Percentiles rank a stretch among this genome's conserved stretches.
phyloP scores from a whole-genome alignment of 2,888 invertebrate genomes.

The Portevinia maculata region DNA sequence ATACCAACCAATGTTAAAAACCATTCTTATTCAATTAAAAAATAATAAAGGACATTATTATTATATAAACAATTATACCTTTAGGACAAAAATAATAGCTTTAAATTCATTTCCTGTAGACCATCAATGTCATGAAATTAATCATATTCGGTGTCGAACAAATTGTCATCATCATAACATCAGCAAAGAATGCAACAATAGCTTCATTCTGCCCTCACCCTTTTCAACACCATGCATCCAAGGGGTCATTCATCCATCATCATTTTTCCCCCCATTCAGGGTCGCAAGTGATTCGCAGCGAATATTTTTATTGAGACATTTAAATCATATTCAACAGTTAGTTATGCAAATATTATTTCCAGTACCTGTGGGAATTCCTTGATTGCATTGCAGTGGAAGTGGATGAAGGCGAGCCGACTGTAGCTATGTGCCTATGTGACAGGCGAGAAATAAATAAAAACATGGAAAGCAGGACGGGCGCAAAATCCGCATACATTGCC shows the following conservation, averaged over 20 bases:
- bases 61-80: no score
- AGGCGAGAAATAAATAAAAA: conserved; percentile 36
- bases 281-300: conserved; percentile 27
- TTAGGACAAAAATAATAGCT: no score
- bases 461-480: not conserved
- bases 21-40: no score
- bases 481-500: conserved; percentile 14
- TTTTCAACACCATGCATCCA: conserved; percentile 1
- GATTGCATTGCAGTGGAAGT: conserved; percentile 29
- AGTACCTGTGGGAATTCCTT: conserved; percentile 57
- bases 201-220: not conserved
- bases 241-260: conserved; percentile 20
- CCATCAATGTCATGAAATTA: no score
- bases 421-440: conserved; percentile 3
- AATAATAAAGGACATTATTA: no score
- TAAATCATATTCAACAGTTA: conserved; percentile 69
- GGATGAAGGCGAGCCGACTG: not conserved
- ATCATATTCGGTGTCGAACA: no score
- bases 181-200: not conserved
- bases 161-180: not conserved
- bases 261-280: conserved; percentile 5
- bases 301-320: conserved; percentile 35
- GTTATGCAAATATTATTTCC: conserved; percentile 61
- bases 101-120: no score
- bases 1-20: no score